Base-by-base conservation (phyloP, 2,113 vertebrate species). In the Anhinga rufa region DNA sequence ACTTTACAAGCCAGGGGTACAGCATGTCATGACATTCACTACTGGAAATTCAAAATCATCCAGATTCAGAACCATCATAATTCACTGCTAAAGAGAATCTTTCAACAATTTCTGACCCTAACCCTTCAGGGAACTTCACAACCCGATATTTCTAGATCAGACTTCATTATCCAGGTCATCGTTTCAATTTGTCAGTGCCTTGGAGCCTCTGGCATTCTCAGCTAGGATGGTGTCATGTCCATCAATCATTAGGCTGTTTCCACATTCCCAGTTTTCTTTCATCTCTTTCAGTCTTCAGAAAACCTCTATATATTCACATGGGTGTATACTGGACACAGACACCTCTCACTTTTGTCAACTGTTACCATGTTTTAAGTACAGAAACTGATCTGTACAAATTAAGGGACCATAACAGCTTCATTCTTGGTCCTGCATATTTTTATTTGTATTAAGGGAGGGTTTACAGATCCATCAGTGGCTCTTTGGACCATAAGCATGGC, bases 141-240 rank as follows among this genome's bases (percentile, higher is more conserved):
- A 95, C 29, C 44, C 14, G 4, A 14, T 95, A 97, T 93, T 97
- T 97, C 96, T 93, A 90, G 90, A 94, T 93, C 92, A 96, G 79
- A 95, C 91, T 93, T 97, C 93, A 87, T 96, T 92, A 96, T 84
- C 94, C 91, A 97, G 95, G 93, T 85, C 95, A 95, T 97, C 95
- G 93, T 95, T 96, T 96, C 95, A 96, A 95, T 97, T 96, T 95
- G 96, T 94, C 93, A 94, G 57, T 77, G 87, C 95, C 97, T 92
- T 84, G 52, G 70, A 94, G 92, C 88, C 82, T 88, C 82, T 72
- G 80, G 54, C 91, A 88, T 93, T 94, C 88, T 90, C 92, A 90
- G 94, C 66, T 79, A 94, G 77, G 90, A 70, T 71, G 80, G 93
- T 91, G 81, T 88, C 90, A 68, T 40, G 86, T 92, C 88, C 86